Evolutionary conservation across 2,797 vertebrate species (phyloP), one percentile per base, ranked within the genome.

Genomic region (Cercopithecus neglectus): DNA sequence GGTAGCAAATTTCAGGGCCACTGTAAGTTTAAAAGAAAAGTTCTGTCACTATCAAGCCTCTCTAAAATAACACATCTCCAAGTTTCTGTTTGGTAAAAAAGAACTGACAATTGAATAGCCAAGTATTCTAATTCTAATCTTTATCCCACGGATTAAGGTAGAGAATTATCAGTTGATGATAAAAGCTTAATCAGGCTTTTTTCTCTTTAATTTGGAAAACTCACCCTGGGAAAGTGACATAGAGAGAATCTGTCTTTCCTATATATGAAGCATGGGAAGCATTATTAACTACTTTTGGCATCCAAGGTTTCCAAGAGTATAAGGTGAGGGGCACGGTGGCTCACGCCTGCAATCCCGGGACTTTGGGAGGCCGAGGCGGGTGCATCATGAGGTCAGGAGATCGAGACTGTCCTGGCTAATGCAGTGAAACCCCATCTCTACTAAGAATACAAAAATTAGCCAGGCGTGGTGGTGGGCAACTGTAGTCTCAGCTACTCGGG

Each of bases 111-210:
- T 14, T 57, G 57, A 81, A 61, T 92, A 72, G 48, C 1, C 4
- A 70, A 19, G 36, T 50, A 82, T 81, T 72, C 70, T 89, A 76
- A 81, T 50, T 13, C 26, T 24, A 55, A 10, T 46, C 21, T n/a
- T 86, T 76, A 67, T 76, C 6, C 16, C 16, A 24, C 44, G 30
- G 17, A 50, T 85, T 93, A 89, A 88, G 36, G 86, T 67, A 89
- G 82, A 30, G 55, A 83, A 75, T 33, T 83, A 82, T 36, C 26
- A 64, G 16, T 22, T 70, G 53, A 48, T 91, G 30, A 81, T 81
- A 85, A 92, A 93, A 57, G n/a, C 87, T 75, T 55, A 33, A 89
- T 95, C 39, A 48, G 57, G 26, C 17, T 59, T 89, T 76, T 86
- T 75, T 16, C n/a, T 86, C 21, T 88, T 64, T 55, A 55, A 75